Base-by-base conservation (phyloP, 92 coral and sea anemone species). In the Isaurus tuberculatus region DNA sequence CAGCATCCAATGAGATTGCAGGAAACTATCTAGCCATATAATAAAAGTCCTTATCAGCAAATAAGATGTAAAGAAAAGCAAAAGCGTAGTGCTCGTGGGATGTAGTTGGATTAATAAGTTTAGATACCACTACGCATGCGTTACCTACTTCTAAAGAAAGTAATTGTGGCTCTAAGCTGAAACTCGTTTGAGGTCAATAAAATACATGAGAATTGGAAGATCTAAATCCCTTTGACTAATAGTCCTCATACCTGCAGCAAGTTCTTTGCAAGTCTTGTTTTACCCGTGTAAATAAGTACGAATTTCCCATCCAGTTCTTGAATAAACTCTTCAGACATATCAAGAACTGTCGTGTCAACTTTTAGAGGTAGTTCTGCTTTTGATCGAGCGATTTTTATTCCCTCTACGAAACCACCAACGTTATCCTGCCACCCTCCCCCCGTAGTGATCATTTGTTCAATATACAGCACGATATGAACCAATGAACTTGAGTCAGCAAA, bases 341-440 rank as follows among this genome's bases (percentile, higher is more conserved):
- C 81, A 49, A 96, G 89, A 3, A 85, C 86, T 25, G 91, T 87
- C 32, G 84, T 80, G 58, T 86, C 92, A 26, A 96, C 99, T 72
- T 90, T 79, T 8, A 96, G 71, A 2, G 99, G 99, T 40, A 96
- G 79, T n/a, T 90, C 42, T 25, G 92, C 90, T 71, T 87, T 88
- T 79, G 99, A 94, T 15, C 97, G 94, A 36, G 93, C 92, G 25
- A 94, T 89, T 84, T 96, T 96, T 73, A 96, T 88, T 69, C 99
- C 98, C 23, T 95, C 97, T 67, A 90, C 90, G 73, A 96, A 91
- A 40, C 99, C 99, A 42, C 99, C 99, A 8, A 96, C 99, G 28
- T 96, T 94, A 63, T 96, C 99, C 86, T 96, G 99, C 99, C 99
- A 96, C 25, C 99, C 99, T 25, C 99, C 99, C 37, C 98, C 99